A percentile compares a stretch with the other conserved stretches of the same genome.
Evolutionary conservation across 2,888 invertebrate species (phyloP).

Genomic region (Drosophila helvetica): DNA sequence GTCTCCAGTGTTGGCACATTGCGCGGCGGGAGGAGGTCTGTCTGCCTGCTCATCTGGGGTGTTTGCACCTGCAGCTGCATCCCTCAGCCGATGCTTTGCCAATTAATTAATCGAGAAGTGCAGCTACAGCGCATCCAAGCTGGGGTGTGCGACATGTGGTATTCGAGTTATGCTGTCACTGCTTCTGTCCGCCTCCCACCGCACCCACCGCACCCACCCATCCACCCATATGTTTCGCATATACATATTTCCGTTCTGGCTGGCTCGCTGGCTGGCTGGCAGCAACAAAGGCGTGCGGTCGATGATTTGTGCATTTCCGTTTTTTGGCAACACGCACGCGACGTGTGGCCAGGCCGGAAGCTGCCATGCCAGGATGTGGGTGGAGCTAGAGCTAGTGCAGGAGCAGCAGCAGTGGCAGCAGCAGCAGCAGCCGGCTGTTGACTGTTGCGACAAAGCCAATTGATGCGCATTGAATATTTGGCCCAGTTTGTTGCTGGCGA

Average conservation of each 20-base stretch:
- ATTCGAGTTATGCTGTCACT: background rate
- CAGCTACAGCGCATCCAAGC: background rate
- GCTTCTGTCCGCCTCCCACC: background rate
- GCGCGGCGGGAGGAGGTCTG: background rate
- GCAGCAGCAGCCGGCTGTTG: background rate
- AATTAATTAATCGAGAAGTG: background rate
- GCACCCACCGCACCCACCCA: slow-evolving; percentile 29
- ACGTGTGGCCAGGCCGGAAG: slow-evolving; percentile 42
- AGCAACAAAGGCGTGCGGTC: slow-evolving; percentile 38
- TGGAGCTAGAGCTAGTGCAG: slow-evolving; percentile 5
- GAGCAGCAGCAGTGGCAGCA: background rate
- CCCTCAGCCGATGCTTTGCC: background rate
- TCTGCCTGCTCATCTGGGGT: background rate
- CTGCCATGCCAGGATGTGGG: slow-evolving; percentile 6
- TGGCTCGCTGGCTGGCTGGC: slow-evolving; percentile 19
- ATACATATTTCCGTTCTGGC: slow-evolving; percentile 66
- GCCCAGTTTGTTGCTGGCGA: slow-evolving; percentile 22
- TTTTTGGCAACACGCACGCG: slow-evolving; percentile 48
- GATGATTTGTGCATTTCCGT: slow-evolving; percentile 74
- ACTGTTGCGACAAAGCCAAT: slow-evolving; percentile 29
- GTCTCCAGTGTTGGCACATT: too few species aligned
- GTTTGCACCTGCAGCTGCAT: too few species aligned
- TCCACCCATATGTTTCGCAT: slow-evolving; percentile 62
- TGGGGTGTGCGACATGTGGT: background rate
- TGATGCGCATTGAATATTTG: slow-evolving; percentile 37